phyloP scores from a whole-genome alignment of 2,113 vertebrate genomes.

The Archilochus colubris region DNA sequence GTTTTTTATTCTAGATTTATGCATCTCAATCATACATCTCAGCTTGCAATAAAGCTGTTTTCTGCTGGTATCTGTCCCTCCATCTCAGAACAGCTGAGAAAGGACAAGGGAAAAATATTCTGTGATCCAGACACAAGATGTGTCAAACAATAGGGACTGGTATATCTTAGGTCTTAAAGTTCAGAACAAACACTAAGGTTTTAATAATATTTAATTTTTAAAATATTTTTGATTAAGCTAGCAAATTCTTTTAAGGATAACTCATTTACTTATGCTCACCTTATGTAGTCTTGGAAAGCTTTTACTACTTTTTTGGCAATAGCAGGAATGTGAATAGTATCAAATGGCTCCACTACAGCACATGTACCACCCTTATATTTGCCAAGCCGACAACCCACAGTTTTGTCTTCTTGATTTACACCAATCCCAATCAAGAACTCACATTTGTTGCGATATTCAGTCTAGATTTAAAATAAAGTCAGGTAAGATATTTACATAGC shows the following conservation, averaged over 20 bases:
- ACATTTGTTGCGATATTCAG: constrained; percentile 96
- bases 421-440: constrained; percentile 94
- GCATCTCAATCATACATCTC: background rate
- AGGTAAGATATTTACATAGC: constrained; percentile 11
- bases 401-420: constrained; percentile 91
- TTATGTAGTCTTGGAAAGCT: constrained; percentile 93
- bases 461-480: constrained; percentile 79
- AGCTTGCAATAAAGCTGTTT: background rate
- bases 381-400: constrained; percentile 92
- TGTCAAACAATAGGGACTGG: background rate
- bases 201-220: background rate
- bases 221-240: background rate
- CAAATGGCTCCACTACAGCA: constrained; percentile 90
- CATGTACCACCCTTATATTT: constrained; percentile 97
- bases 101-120: background rate
- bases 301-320: constrained; percentile 88
- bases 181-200: background rate
- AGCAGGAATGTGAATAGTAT: constrained; percentile 87
- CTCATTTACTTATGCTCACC: constrained; percentile 75
- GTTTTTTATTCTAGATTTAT: background rate
- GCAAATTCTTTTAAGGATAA: background rate
- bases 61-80: background rate
- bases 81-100: background rate
- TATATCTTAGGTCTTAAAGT: background rate
- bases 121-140: background rate